Base-by-base conservation (phyloP, 2,113 vertebrate genomes). In the Brachyistius frenatus region DNA sequence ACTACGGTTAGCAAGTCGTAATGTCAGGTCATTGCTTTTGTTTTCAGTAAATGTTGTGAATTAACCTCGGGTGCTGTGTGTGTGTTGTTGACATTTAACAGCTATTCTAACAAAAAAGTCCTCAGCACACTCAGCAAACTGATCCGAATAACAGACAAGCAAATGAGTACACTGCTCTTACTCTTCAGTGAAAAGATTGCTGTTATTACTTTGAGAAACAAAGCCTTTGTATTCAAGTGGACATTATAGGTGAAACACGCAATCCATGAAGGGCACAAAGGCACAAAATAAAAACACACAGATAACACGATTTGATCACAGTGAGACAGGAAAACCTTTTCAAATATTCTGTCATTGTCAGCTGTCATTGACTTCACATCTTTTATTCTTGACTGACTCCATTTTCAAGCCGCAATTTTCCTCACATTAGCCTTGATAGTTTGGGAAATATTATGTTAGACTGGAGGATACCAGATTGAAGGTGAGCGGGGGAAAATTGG, bases 81-180 rank as follows among this genome's bases (percentile, higher is more conserved):
- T 32, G 30, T 61, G 46, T 15, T 31, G 7, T 74, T 90, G 80
- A 86, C 87, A 91, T 90, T 89, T 86, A 68, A 46, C 32, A 10
- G 63, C 70, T 69, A 65, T 65, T 87, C 66, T 72, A 32, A 76
- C 57, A 62, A 52, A 69, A 68, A 53, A 66, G 50, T 80, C 44
- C 56, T 69, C 35, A 49, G 78, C 44, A 58, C 35, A 5, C n/a
- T 36, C 74, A 16, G 53, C 64, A 60, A 84, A 73, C 44, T 65
- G 74, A 88, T 78, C 15, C 7, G 46, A 86, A 81, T 32, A 70
- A 35, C 41, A 60, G 68, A 73, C 31, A 36, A 81, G 66, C 68
- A 54, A 78, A 69, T 58, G 30, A 44, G 76, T 15, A 66, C 64
- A 78, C 52, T 37, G 31, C 63, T 68, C 62, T 46, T 69, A 2